phyloP scores from a whole-genome alignment of 2,797 vertebrate genomes.

The Gallirallus australis region DNA sequence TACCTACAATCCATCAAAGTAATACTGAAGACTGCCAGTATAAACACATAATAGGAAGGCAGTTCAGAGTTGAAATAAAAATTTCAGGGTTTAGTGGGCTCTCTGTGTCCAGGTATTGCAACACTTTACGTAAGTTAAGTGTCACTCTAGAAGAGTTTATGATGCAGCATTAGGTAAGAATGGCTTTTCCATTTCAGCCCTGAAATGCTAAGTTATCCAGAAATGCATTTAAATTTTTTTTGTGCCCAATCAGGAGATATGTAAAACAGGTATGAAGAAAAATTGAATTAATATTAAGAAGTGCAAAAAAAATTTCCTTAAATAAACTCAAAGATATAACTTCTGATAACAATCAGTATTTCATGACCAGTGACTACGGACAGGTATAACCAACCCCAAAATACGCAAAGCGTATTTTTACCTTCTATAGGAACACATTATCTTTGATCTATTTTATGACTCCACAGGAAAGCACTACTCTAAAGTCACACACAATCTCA shows the following conservation, averaged over 20 bases:
- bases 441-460: background rate
- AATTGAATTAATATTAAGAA: background rate
- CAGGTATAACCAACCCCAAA: background rate
- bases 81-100: background rate
- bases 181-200: background rate
- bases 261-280: background rate
- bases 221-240: background rate
- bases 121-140: background rate
- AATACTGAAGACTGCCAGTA: slow-evolving; percentile 21
- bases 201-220: background rate
- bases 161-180: background rate
- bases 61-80: slow-evolving; percentile 19
- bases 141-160: background rate
- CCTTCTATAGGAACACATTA: background rate
- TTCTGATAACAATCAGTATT: background rate
- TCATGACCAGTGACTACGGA: background rate
- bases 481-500: background rate
- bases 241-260: background rate
- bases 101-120: background rate
- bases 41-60: background rate
- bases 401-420: background rate
- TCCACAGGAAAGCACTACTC: background rate
- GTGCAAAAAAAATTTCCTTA: background rate
- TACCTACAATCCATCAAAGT: slow-evolving; percentile 34
- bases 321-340: background rate